Conservation (phyloP, 2,888 invertebrate species). For the Chaitophorus viminalis region DNA sequence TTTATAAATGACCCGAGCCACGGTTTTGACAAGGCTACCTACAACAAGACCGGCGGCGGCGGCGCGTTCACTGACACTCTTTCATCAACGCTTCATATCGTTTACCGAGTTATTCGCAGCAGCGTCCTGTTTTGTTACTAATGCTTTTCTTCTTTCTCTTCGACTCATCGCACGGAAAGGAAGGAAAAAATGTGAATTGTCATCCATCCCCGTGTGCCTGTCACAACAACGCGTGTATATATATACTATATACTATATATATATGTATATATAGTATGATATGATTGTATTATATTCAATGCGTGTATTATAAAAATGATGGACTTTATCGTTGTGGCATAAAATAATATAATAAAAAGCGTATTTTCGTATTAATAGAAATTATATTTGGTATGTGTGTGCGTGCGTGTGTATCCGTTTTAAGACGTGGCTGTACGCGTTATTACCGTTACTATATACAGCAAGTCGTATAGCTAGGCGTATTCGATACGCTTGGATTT, state of each 20-base stretch:
- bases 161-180: background rate
- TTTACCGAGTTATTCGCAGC: slow-evolving; percentile 32
- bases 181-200: slow-evolving; percentile 42
- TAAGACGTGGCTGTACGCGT: background rate
- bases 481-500: background rate
- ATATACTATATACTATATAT: background rate
- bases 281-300: background rate
- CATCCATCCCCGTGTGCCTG: slow-evolving; percentile 23
- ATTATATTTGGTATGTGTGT: background rate
- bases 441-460: background rate
- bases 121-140: slow-evolving; percentile 42
- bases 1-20: slow-evolving; percentile 58
- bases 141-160: slow-evolving; percentile 26
- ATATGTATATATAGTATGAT: too few relatives aligned
- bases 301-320: background rate
- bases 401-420: background rate
- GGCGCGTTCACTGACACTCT: slow-evolving; percentile 51
- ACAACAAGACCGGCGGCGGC: slow-evolving; percentile 44
- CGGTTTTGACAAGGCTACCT: slow-evolving; percentile 58
- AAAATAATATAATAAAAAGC: background rate
- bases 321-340: background rate
- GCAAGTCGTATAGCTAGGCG: background rate
- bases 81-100: slow-evolving; percentile 42
- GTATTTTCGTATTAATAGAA: background rate
- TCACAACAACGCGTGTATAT: background rate